Conservation (phyloP, 2,888 invertebrate species). For the Hermaeophaga mercurialis region DNA sequence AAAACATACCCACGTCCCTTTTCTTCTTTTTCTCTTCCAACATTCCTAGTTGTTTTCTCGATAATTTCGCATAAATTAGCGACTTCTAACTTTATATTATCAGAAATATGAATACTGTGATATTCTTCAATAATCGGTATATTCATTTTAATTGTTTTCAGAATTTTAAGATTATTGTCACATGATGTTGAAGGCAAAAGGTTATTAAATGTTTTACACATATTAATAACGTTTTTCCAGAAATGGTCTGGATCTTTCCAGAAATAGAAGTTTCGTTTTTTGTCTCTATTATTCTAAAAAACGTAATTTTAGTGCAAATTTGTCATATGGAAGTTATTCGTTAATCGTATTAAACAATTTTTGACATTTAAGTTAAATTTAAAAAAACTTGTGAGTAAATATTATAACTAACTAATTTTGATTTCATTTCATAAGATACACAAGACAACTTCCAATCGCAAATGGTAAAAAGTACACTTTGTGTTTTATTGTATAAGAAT, state of each 20-base stretch:
- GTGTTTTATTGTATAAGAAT: too few relatives aligned
- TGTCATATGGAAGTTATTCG: not conserved
- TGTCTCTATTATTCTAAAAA: slow-evolving; percentile 26
- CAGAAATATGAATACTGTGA: slow-evolving; percentile 33
- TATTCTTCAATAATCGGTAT: slow-evolving; percentile 28
- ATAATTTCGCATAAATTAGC: not conserved
- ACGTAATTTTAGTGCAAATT: not conserved
- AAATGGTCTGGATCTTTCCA: slow-evolving; percentile 35
- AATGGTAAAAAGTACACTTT: too few relatives aligned
- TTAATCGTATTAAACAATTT: not conserved
- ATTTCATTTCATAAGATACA: too few relatives aligned
- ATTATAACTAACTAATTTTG: not conserved
- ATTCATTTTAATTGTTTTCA: slow-evolving; percentile 23
- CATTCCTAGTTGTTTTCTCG: not conserved
- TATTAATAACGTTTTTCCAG: slow-evolving; percentile 29
- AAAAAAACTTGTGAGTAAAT: too few relatives aligned
- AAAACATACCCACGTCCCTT: not conserved
- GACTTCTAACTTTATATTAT: slow-evolving; percentile 26
- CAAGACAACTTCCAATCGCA: too few relatives aligned
- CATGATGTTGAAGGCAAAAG: slow-evolving; percentile 25
- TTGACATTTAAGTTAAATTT: not conserved
- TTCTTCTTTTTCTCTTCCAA: not conserved
- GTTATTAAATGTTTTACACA: slow-evolving; percentile 19
- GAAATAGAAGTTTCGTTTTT: slow-evolving; percentile 29
- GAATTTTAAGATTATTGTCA: slow-evolving; percentile 22